These are phyloP conservation scores for Fragum sueziense DNA, from an alignment of 2,888 invertebrate species.

Conservation along the genomic window DNA sequence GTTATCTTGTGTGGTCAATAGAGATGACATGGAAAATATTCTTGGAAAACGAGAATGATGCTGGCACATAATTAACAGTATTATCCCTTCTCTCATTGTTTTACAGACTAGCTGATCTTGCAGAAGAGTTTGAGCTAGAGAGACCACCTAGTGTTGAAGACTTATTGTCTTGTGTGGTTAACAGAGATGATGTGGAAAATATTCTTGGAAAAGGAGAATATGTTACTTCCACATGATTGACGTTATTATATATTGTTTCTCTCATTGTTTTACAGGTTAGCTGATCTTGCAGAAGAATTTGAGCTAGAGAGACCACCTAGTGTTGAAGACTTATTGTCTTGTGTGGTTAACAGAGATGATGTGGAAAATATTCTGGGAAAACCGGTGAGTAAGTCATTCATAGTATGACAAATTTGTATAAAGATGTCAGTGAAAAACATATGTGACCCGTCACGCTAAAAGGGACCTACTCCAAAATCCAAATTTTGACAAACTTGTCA, in stretches of 20 bases:
- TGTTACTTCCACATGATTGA: too few relatives aligned
- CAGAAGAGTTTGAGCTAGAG: conserved; percentile 81
- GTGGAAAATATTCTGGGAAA: conserved; percentile 77
- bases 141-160: conserved; percentile 75
- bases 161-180: conserved; percentile 78
- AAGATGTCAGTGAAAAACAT: conserved; percentile 6
- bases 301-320: conserved; percentile 79
- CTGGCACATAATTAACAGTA: too few relatives aligned
- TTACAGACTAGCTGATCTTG: conserved; percentile 79
- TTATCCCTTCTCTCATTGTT: too few relatives aligned
- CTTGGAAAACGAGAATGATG: too few relatives aligned
- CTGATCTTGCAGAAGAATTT: conserved; percentile 80
- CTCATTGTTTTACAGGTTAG: conserved; percentile 77
- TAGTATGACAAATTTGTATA: not conserved
- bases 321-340: conserved; percentile 76
- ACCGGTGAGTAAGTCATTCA: conserved; percentile 79
- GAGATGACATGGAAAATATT: conserved; percentile 80
- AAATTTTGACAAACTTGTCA: too few relatives aligned
- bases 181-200: conserved; percentile 80
- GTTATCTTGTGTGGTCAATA: conserved; percentile 78
- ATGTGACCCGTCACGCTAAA: too few relatives aligned
- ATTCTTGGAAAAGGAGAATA: conserved; percentile 75
- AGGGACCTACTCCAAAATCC: too few relatives aligned
- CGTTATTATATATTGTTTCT: too few relatives aligned
- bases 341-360: conserved; percentile 81